Evolutionary conservation across 1,140 invertebrate genomes (phyloP).

Genomic region (Rhizoglyphus robini): DNA sequence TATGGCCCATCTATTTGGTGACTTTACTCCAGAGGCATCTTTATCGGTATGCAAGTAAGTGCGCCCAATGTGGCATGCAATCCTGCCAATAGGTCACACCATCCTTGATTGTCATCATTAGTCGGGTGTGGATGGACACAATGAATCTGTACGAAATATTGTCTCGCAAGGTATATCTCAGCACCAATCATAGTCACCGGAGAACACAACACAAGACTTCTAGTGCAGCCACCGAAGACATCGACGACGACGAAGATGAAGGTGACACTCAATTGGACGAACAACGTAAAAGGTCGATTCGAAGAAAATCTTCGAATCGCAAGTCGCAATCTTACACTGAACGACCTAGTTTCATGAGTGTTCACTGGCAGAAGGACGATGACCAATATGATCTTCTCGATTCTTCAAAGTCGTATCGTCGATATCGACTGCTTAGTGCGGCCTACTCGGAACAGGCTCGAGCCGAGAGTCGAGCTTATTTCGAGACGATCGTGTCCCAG

Average conservation of each 20-base stretch:
- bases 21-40: not conserved
- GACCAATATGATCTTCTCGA: not conserved
- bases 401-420: not conserved
- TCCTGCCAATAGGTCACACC: no score
- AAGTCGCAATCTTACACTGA: no score
- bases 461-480: conserved; percentile 4
- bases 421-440: conserved; percentile 1
- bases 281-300: not conserved
- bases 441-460: not conserved
- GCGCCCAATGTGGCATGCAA: not conserved
- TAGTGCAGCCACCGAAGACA: not conserved
- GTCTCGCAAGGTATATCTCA: conserved; percentile 1
- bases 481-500: not conserved
- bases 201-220: not conserved
- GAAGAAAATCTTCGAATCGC: not conserved
- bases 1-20: not conserved
- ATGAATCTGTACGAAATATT: conserved; percentile 2
- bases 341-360: not conserved
- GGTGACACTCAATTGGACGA: not conserved
- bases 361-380: not conserved
- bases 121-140: no score
- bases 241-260: not conserved
- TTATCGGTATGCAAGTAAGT: not conserved
- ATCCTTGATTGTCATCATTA: no score
- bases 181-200: not conserved